Conservation (phyloP, 2,113 vertebrate genomes). For the Piliocolobus tephrosceles region DNA sequence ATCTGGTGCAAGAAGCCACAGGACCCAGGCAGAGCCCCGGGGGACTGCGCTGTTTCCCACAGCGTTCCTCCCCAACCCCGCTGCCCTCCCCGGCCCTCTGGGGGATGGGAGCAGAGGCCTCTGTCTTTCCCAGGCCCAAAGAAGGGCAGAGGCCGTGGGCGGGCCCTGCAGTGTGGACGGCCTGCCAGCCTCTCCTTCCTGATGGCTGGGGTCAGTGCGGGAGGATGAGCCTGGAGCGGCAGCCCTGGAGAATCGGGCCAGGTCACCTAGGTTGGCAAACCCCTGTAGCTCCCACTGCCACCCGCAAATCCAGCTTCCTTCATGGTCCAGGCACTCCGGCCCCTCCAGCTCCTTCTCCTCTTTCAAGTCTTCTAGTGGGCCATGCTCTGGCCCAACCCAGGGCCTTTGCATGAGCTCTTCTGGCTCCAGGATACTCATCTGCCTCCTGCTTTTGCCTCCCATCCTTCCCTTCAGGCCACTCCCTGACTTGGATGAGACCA, state of each 20-base stretch:
- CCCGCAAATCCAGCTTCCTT: fast-evolving
- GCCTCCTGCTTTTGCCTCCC: fast-evolving
- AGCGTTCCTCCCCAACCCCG: not conserved
- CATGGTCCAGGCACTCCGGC: fast-evolving
- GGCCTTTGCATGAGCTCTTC: not conserved
- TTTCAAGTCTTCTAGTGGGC: not conserved
- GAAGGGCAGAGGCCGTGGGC: slow-evolving; percentile 6
- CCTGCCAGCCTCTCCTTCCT: not conserved
- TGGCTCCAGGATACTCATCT: too few relatives aligned
- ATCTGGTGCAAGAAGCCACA: not conserved
- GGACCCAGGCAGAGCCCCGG: not conserved
- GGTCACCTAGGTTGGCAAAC: not conserved
- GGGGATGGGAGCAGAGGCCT: not conserved
- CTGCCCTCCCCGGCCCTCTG: not conserved
- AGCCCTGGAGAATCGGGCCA: not conserved
- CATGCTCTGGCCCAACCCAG: not conserved
- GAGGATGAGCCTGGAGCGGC: fast-evolving
- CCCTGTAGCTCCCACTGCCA: fast-evolving
- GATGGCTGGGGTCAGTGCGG: not conserved
- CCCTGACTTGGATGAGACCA: fast-evolving
- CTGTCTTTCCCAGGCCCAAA: slow-evolving; percentile 49
- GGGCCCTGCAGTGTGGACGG: fast-evolving
- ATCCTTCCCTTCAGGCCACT: not conserved
- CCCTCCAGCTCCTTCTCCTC: too few relatives aligned
- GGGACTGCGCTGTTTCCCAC: slow-evolving; percentile 38